Percentiles rank a stretch among this genome's conserved stretches.
phyloP scores from a whole-genome alignment of 2,113 vertebrate species.

The Salminus brasiliensis region DNA sequence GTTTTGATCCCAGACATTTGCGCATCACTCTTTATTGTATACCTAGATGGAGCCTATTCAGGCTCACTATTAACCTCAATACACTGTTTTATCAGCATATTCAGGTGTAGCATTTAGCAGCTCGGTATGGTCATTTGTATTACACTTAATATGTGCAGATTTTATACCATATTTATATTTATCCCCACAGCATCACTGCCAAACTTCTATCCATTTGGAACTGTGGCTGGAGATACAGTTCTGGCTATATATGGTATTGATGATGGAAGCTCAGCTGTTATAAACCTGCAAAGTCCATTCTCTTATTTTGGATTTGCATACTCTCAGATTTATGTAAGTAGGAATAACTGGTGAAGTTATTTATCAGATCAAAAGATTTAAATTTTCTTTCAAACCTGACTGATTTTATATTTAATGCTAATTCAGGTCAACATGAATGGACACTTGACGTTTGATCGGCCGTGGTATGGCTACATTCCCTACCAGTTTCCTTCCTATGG shows the following conservation, averaged over 20 bases:
- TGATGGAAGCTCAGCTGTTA: constrained; percentile 10
- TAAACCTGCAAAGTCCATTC: constrained; percentile 20
- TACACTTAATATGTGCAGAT: neutral
- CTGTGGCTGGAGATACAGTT: neutral
- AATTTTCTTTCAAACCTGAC: neutral
- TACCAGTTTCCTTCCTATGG: neutral
- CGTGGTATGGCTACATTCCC: neutral
- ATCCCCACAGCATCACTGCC: neutral
- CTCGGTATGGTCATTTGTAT: too few relatives aligned
- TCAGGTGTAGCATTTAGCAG: too few relatives aligned
- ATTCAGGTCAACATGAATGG: constrained; percentile 44
- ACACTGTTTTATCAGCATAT: too few relatives aligned
- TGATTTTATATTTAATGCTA: neutral
- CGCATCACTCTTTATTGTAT: too few relatives aligned
- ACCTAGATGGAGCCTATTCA: too few relatives aligned
- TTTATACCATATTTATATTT: neutral
- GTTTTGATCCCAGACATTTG: too few relatives aligned
- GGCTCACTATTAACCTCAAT: too few relatives aligned
- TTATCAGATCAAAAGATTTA: neutral
- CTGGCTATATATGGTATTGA: neutral
- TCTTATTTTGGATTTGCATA: constrained; percentile 24
- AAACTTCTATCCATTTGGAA: constrained; percentile 18
- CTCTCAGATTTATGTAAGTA: constrained; percentile 28
- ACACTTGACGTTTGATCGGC: constrained; percentile 20
- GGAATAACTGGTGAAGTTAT: neutral